Conservation (phyloP, 1,140 invertebrate genomes). For the Bombus superbus region DNA sequence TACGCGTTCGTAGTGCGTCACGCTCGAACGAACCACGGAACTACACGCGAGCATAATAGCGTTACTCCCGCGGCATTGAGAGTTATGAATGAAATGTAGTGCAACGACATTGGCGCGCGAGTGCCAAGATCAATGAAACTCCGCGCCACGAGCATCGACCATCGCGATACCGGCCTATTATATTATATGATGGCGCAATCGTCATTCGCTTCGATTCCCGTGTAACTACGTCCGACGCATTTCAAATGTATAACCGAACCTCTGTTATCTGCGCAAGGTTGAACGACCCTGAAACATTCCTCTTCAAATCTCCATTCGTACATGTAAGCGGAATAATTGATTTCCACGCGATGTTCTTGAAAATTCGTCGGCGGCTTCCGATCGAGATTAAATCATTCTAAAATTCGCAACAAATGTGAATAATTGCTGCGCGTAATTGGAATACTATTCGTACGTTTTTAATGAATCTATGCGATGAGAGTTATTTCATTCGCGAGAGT, state of each 20-base stretch:
- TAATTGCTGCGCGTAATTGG: background rate
- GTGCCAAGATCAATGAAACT: conserved; percentile 61
- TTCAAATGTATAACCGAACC: background rate
- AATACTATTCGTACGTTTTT: background rate
- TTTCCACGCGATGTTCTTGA: background rate
- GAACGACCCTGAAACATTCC: background rate
- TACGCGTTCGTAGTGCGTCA: background rate
- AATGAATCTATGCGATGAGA: background rate
- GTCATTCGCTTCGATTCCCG: background rate
- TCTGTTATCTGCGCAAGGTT: background rate
- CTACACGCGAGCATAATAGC: conserved; percentile 21
- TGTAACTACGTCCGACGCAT: background rate
- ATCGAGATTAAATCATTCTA: too few relatives aligned
- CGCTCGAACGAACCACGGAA: background rate
- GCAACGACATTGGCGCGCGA: conserved; percentile 50
- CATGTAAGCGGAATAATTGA: background rate
- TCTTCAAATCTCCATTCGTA: background rate
- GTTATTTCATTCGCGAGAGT: background rate
- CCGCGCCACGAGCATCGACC: background rate
- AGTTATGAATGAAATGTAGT: conserved; percentile 68
- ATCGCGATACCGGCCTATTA: background rate
- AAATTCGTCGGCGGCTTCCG: too few relatives aligned
- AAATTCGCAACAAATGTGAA: too few relatives aligned
- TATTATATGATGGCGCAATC: conserved; percentile 10
- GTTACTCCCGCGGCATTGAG: conserved; percentile 41